A percentile compares a stretch with the other conserved stretches of the same genome.
Conservation (phyloP, 92 coral and sea anemone genomes). For the Muricea muricata region DNA sequence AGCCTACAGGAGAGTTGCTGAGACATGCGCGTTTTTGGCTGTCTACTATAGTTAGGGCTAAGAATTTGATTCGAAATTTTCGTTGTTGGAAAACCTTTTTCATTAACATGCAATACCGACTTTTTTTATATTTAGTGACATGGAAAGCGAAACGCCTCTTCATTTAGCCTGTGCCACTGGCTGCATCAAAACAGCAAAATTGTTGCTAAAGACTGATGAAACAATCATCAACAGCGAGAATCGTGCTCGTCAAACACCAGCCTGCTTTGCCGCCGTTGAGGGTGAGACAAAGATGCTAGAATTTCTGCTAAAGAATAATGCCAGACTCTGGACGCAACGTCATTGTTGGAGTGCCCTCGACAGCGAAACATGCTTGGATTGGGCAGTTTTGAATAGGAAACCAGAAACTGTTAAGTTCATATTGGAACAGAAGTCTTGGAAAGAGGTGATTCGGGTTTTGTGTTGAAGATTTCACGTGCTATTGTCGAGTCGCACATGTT, state of each 20-base stretch:
- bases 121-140: not conserved
- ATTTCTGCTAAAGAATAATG: not conserved
- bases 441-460: slow-evolving; percentile 10
- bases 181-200: not conserved
- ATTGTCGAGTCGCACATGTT: no score
- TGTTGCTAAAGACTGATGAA: not conserved
- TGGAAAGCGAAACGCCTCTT: slow-evolving; percentile 36
- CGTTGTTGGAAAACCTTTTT: no score
- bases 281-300: slow-evolving; percentile 9
- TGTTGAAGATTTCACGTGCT: not conserved
- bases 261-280: slow-evolving; percentile 28
- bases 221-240: not conserved
- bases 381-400: slow-evolving; percentile 16
- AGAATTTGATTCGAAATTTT: no score
- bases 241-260: slow-evolving; percentile 29
- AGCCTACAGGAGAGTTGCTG: no score
- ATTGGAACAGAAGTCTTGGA: not conserved
- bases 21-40: no score
- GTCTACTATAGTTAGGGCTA: no score
- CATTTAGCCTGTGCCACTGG: slow-evolving; percentile 6
- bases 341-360: not conserved
- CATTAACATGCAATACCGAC: not conserved
- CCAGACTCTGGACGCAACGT: not conserved
- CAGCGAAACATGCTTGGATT: slow-evolving; percentile 22
- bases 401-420: not conserved